Base-by-base conservation (phyloP, 2,888 invertebrate species). In the Plagodis dolabraria region DNA sequence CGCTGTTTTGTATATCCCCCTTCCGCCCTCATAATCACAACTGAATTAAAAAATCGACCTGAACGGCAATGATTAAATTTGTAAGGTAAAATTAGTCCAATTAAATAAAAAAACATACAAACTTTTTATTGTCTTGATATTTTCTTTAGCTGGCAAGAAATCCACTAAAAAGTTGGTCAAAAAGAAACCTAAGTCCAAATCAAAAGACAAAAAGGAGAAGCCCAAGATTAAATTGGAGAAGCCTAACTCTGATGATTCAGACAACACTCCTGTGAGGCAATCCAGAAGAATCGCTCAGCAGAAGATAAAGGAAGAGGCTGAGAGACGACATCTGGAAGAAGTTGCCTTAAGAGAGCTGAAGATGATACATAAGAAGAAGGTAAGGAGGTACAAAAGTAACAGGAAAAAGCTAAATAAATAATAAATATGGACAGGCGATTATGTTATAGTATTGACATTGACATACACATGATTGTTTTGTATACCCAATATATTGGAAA, bases 231-330 rank as follows among this genome's bases (percentile, higher is more conserved):
- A 74, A 64, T 72, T 72, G 55, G 73, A 69, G 11, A 82, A 76
- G 47, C 56, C 48, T 7, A 81, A 80, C 48, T 68, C 72, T 0
- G 80, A 85, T 0, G 87, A 91, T 0, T 82, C 83, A 0, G 92
- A 88, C 48, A 75, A 85, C 22, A 82, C 93, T 11, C 94, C 94
- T 0, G 96, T 97, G 5, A 89, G 98, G 7, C 96, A 97, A 76
- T 97, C 97, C 2, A 93, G 98, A 0, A 93, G 98, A 61, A 97
- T 98, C 70, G 98, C 98, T 0, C 97, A 97, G 83, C 93, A 97
- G 75, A 97, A 97, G 83, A 97, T 98, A 60, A 96, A 95, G 68
- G 97, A 98, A 77, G 97, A 97, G 80, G 96, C 96, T 0, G 96
- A 97, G 63, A 86, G 96, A 0, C 88, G 96, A 9, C 94, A 96